Percentiles rank a stretch among this genome's conserved stretches.
Evolutionary conservation across 2,113 vertebrate genomes (phyloP).

Genomic region (Gorsachius goisagi): DNA sequence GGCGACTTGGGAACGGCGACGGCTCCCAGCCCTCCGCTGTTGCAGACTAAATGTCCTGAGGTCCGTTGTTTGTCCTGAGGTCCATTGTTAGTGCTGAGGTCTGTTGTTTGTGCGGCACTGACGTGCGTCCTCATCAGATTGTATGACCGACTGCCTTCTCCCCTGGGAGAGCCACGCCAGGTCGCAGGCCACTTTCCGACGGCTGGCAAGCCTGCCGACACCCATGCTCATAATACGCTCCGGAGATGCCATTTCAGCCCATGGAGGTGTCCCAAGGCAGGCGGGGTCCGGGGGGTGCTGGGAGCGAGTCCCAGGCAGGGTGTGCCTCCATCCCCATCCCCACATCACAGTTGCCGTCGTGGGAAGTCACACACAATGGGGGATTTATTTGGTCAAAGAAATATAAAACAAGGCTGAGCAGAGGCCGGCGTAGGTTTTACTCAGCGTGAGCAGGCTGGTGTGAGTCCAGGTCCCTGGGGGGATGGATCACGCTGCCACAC

Average conservation of each 20-base stretch:
- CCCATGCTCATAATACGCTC: accelerated
- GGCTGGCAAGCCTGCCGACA: neutral
- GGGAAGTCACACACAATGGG: accelerated
- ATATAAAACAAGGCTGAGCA: neutral
- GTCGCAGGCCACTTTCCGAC: neutral
- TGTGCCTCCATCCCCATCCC: neutral
- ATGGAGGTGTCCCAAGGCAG: accelerated
- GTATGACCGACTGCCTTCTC: neutral
- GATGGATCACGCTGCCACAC: accelerated
- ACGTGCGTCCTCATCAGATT: neutral
- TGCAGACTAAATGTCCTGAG: neutral
- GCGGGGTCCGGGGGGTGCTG: accelerated
- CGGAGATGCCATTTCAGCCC: accelerated
- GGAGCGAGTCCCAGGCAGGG: neutral
- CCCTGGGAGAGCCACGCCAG: neutral
- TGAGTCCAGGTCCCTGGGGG: neutral
- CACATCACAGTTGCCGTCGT: accelerated
- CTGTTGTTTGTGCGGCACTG: neutral
- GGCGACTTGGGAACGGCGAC: neutral
- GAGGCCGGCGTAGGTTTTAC: neutral
- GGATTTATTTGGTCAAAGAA: neutral
- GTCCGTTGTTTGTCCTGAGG: too few relatives aligned
- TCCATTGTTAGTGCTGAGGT: too few relatives aligned
- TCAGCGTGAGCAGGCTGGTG: accelerated
- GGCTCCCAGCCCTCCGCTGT: neutral